Evolutionary conservation across 2,797 vertebrate genomes (phyloP), one percentile per base, ranked within the genome.

Genomic region (Nannoperca obscura): DNA sequence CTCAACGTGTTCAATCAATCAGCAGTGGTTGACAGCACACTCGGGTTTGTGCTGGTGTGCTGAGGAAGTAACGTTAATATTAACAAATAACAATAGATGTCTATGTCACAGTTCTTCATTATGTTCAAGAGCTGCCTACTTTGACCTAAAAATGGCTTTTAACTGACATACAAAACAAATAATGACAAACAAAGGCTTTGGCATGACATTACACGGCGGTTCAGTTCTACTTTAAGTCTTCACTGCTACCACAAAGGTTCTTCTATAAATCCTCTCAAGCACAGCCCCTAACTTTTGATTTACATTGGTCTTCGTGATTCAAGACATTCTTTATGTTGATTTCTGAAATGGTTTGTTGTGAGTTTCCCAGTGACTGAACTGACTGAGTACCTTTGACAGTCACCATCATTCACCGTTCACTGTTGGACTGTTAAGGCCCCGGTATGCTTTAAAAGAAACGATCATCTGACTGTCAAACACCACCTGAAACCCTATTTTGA

Each of bases 1-100:
- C 74, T 90, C 83, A 34, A 5, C 65, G 3, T 5, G 58, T 62
- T 64, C 54, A n/a, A 55, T 83, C 79, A 67, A 70, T 84, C 71
- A 73, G 79, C 30, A 17, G 24, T 0, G 32, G 17, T 24, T 47
- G 61, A 75, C 71, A 44, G 79, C 72, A 14, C 44, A 14, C 24
- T 74, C 5, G 1, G 30, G 44, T 64, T 27, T 38, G 65, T 44
- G 60, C 9, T 8, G 44, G 24, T 42, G 55, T 12, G 22, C 54
- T 15, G 34, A 52, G 44, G 47, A 61, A 58, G 66, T 10, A 53
- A 40, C 40, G 46, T 66, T 60, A 53, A 36, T 57, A 55, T 72
- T 27, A 59, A 47, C 24, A 38, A 27, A 71, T 42, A 34, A 36
- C 9, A 70, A 49, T 1, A 34, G 44, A 42, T 47, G n/a, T 38